Evolutionary conservation across 2,797 vertebrate genomes (phyloP).

Genomic region (Apodemus agrarius): DNA sequence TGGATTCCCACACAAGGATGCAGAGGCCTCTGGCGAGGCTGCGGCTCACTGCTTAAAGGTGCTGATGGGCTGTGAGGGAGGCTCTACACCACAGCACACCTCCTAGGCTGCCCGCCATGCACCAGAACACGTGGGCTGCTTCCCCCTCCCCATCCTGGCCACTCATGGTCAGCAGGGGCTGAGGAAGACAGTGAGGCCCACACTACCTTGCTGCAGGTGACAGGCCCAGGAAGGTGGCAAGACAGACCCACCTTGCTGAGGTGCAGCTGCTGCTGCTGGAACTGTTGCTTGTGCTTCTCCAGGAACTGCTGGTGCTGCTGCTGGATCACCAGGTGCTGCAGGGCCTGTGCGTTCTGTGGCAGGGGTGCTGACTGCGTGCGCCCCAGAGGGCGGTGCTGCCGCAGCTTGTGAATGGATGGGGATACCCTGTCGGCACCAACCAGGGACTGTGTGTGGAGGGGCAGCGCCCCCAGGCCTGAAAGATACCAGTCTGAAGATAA

Average conservation of each 20-base stretch:
- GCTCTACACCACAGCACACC: not conserved
- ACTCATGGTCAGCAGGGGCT: not conserved
- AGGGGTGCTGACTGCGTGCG: conserved; percentile 98
- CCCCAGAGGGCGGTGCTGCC: conserved; percentile 96
- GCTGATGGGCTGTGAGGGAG: not conserved
- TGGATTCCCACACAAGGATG: fast-evolving
- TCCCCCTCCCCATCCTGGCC: not conserved
- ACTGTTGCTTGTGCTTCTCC: conserved; percentile 99
- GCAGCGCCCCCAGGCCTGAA: conserved; percentile 92
- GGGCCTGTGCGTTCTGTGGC: conserved; percentile 96
- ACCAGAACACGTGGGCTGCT: not conserved
- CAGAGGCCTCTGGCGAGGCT: fast-evolving
- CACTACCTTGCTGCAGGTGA: not conserved
- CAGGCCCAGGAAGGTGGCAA: too few species aligned
- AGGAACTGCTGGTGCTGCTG: conserved; percentile 99
- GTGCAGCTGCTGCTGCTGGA: conserved; percentile 98
- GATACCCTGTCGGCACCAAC: conserved; percentile 89
- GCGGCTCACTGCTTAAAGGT: fast-evolving
- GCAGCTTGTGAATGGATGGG: conserved; percentile 96
- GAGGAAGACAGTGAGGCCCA: not conserved
- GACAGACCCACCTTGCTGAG: conserved; percentile 93
- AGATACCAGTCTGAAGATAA: conserved; percentile 87
- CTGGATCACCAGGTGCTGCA: conserved; percentile 99
- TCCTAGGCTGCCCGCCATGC: fast-evolving
- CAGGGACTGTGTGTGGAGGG: conserved; percentile 91